These are phyloP conservation scores for Hofmannophila pseudospretella DNA, from an alignment of 2,888 invertebrate species.

Conservation along the genomic window DNA sequence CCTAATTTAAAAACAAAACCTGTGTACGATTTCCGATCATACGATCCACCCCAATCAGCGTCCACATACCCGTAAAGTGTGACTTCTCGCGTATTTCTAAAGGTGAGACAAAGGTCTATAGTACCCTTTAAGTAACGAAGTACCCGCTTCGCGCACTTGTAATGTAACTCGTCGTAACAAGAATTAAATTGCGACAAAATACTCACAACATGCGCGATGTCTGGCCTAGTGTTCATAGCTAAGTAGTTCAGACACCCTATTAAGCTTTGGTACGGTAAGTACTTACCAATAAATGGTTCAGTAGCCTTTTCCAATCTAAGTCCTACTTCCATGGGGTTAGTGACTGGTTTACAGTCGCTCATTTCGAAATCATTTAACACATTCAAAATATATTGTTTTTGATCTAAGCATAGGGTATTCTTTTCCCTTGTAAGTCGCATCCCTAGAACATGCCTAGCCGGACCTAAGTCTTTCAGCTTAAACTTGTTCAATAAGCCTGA, in stretches of 20 bases:
- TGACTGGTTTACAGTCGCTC: background rate
- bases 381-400: conserved; percentile 8
- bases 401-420: conserved; percentile 5
- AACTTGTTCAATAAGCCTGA: conserved; percentile 5
- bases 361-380: no score
- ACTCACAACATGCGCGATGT: conserved; percentile 18
- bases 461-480: conserved; percentile 15
- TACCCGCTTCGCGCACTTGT: background rate
- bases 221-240: conserved; percentile 7
- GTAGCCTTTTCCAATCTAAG: background rate
- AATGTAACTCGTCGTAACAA: conserved; percentile 2
- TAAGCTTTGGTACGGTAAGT: conserved; percentile 4
- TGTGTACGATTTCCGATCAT: background rate
- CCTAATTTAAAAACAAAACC: background rate
- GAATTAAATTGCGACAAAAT: conserved; percentile 19
- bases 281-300: background rate
- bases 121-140: background rate
- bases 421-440: conserved; percentile 8
- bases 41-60: background rate
- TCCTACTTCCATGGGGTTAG: background rate
- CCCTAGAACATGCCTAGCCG: conserved; percentile 14
- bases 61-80: background rate
- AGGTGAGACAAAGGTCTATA: background rate
- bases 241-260: conserved; percentile 17
- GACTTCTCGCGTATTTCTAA: background rate